These are phyloP conservation scores for Hydrochoerus hydrochaeris DNA, from an alignment of 2,113 vertebrate species.

Conservation along the genomic window DNA sequence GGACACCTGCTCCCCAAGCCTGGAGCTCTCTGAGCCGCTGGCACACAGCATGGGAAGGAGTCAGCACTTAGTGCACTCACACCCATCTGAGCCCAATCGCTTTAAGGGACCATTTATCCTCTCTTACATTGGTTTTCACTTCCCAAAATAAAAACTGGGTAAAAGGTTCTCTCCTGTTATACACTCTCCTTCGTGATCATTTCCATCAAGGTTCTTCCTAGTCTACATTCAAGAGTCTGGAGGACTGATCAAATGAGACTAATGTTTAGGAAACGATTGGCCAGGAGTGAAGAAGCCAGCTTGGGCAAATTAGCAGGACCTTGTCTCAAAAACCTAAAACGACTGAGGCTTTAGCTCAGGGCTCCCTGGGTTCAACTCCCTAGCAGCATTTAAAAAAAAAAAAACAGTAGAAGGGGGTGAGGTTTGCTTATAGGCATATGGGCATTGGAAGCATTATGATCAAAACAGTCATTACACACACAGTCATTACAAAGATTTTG, in stretches of 20 bases:
- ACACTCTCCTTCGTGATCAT: not conserved
- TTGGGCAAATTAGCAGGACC: not conserved
- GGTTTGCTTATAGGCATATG: not conserved
- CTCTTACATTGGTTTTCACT: not conserved
- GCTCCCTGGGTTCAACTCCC: not conserved
- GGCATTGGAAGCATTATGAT: not conserved
- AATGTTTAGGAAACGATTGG: not conserved
- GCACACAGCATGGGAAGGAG: rapidly evolving
- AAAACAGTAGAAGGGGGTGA: too few species aligned
- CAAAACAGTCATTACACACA: not conserved
- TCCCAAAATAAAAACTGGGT: not conserved
- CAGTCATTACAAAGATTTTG: not conserved
- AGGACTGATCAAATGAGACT: not conserved
- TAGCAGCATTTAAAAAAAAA: not conserved
- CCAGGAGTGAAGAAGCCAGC: not conserved
- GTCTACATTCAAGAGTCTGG: not conserved
- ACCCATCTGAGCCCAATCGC: not conserved
- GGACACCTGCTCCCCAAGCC: not conserved
- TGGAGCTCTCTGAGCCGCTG: rapidly evolving
- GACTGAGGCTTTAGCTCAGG: not conserved
- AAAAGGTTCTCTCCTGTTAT: not conserved
- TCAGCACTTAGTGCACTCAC: rapidly evolving
- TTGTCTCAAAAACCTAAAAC: not conserved
- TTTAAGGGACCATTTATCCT: not conserved
- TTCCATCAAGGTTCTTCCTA: not conserved